Percentiles rank a stretch among this genome's conserved stretches.
Conservation (phyloP, 2,888 invertebrate species). For the Hyposoter dolosus region DNA sequence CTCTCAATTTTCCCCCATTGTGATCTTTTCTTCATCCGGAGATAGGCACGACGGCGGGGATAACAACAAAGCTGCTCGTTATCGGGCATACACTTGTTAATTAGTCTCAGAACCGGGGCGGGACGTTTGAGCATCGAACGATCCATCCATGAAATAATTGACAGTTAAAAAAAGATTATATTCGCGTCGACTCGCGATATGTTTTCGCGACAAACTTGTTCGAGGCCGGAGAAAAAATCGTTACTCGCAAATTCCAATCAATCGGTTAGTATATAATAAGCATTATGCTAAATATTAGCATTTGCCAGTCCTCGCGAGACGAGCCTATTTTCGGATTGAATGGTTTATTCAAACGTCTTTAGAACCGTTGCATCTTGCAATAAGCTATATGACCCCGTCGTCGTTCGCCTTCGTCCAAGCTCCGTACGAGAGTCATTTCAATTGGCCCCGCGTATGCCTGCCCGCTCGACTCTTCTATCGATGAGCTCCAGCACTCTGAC, state of each 20-base stretch:
- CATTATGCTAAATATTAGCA: not conserved
- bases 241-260: not conserved
- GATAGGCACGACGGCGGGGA: not conserved
- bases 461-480: not conserved
- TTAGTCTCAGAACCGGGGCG: not conserved
- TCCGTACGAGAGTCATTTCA: not conserved
- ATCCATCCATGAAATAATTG: slow-evolving; percentile 25
- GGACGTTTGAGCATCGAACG: not conserved
- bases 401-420: not conserved
- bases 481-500: no score
- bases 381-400: not conserved
- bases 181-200: not conserved
- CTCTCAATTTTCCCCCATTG: slow-evolving; percentile 43
- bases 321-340: not conserved
- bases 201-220: not conserved
- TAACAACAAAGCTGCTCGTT: slow-evolving; percentile 36
- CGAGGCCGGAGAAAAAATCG: not conserved
- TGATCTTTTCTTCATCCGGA: slow-evolving; percentile 10
- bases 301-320: not conserved
- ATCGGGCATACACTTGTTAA: not conserved
- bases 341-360: not conserved
- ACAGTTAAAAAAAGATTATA: slow-evolving; percentile 1
- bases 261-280: not conserved
- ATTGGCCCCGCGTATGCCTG: not conserved
- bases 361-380: not conserved